Conservation (phyloP, 2,888 invertebrate species). For the Lasioglossum zephyrum region DNA sequence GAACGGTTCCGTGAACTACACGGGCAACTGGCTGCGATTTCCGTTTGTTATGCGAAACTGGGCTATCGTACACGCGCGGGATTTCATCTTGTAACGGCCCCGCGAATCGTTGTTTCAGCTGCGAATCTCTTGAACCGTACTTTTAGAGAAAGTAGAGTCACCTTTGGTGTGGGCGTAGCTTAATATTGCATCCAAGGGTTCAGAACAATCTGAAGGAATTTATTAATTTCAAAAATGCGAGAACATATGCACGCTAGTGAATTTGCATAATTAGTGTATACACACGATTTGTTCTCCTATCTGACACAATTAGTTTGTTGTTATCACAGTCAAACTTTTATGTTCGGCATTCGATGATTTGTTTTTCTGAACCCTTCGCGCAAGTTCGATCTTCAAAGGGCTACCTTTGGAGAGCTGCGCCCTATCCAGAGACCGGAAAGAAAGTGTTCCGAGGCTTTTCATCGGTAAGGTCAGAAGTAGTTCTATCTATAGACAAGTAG, state of each 20-base stretch:
- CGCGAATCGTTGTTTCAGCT: neutral
- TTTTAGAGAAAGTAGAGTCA: neutral
- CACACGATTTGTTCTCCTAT: neutral
- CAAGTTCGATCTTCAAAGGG: neutral
- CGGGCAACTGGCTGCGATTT: neutral
- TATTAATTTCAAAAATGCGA: neutral
- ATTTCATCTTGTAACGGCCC: neutral
- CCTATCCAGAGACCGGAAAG: neutral
- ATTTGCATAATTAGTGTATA: too few relatives aligned
- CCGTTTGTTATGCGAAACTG: neutral
- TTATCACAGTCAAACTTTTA: neutral
- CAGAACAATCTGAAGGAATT: neutral
- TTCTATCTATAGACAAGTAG: constrained; percentile 37
- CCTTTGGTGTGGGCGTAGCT: neutral
- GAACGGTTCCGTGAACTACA: neutral
- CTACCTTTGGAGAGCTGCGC: neutral
- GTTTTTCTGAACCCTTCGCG: neutral
- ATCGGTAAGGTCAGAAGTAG: constrained; percentile 19
- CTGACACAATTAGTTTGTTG: neutral
- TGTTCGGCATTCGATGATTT: neutral
- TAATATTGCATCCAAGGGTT: neutral
- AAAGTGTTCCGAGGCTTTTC: neutral
- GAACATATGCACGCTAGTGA: neutral
- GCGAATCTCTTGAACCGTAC: neutral
- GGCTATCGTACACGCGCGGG: neutral